Conservation (phyloP, 2,113 vertebrate species). For the Elanus axillaris region DNA sequence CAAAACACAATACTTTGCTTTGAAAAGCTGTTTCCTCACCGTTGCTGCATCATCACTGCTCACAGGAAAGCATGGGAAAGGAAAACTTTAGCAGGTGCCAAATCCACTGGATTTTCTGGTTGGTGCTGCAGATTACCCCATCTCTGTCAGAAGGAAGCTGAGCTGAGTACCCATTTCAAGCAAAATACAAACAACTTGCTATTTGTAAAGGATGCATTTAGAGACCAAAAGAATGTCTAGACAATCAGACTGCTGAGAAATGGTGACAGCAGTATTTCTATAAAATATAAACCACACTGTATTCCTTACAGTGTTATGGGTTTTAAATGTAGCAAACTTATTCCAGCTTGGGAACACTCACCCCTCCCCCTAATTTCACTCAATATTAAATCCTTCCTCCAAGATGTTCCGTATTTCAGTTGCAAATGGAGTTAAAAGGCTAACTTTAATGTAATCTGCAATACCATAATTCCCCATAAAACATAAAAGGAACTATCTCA, state of each 20-base stretch:
- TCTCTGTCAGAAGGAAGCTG: not conserved
- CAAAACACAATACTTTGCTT: not conserved
- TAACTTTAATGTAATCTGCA: not conserved
- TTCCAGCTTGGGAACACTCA: not conserved
- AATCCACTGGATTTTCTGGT: not conserved
- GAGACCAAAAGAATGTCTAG: not conserved
- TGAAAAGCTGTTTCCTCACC: not conserved
- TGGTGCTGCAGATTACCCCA: not conserved
- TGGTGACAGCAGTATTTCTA: not conserved
- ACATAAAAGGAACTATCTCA: not conserved
- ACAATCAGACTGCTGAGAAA: not conserved
- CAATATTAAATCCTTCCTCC: not conserved
- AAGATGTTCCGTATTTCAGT: not conserved
- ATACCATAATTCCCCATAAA: not conserved
- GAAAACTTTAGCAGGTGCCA: not conserved
- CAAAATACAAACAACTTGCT: not conserved
- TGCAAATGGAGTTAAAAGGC: not conserved
- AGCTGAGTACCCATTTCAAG: not conserved
- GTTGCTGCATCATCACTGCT: not conserved
- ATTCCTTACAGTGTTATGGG: not conserved
- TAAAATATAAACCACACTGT: not conserved
- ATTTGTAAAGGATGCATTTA: not conserved
- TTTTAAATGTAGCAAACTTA: not conserved
- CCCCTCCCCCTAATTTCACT: rapidly evolving
- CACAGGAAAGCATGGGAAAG: not conserved